Percentiles rank a stretch among this genome's conserved stretches.
These are phyloP conservation scores for Aselliscus stoliczkanus DNA, from an alignment of 2,797 vertebrate genomes.

Conservation along the genomic window DNA sequence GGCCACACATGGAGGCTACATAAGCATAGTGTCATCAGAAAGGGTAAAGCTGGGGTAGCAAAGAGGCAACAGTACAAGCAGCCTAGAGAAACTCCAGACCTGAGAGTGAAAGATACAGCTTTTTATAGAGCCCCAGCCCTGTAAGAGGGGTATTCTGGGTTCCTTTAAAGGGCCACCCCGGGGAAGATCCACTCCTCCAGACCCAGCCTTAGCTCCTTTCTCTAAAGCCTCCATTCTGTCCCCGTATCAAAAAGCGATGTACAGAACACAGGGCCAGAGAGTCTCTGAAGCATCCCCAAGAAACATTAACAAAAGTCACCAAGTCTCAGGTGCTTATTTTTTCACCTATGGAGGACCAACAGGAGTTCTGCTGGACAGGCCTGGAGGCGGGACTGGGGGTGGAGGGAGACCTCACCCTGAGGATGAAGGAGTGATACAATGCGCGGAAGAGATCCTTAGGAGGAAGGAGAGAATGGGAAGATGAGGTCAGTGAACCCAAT, in stretches of 20 bases:
- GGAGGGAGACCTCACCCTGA: accelerated
- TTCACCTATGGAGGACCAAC: not conserved
- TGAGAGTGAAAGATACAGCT: not conserved
- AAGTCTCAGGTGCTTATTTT: not conserved
- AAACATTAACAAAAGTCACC: not conserved
- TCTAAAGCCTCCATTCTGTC: not conserved
- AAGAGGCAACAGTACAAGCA: not conserved
- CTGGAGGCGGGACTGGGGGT: too few relatives aligned
- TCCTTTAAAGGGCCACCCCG: not conserved
- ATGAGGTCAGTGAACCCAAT: not conserved
- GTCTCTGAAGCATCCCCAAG: not conserved
- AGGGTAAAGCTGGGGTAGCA: not conserved
- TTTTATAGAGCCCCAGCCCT: not conserved
- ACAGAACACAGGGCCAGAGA: not conserved
- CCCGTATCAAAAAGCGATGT: too few relatives aligned
- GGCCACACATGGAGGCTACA: not conserved
- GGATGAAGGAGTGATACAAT: not conserved
- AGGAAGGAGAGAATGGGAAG: not conserved
- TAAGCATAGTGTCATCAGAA: not conserved
- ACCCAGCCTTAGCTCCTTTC: not conserved
- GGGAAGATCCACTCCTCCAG: too few relatives aligned
- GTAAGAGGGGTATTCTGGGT: not conserved
- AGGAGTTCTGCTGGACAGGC: not conserved
- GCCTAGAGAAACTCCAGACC: too few relatives aligned
- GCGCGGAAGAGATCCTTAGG: not conserved